Conservation (phyloP, 2,797 vertebrate species). For the Galago senegalensis region DNA sequence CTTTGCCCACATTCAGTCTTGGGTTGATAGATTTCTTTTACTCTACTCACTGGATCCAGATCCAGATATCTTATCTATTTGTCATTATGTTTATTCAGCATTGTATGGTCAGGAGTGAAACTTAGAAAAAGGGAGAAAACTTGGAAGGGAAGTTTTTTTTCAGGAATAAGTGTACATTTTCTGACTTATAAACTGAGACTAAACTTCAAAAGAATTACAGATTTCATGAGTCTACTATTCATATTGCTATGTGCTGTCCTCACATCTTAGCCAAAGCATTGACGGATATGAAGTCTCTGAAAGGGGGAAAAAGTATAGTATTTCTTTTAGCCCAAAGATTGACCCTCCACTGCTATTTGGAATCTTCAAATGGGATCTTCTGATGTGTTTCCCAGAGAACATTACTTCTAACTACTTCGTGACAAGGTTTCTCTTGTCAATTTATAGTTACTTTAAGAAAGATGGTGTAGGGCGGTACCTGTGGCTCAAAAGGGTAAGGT, state of each 20-base stretch:
- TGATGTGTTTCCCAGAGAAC: neutral
- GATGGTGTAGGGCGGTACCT: neutral
- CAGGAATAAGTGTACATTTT: neutral
- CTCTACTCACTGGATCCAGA: neutral
- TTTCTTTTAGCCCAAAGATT: neutral
- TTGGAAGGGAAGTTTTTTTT: neutral
- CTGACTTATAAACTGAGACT: neutral
- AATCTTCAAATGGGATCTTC: neutral
- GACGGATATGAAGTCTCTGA: neutral
- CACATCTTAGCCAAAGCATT: neutral
- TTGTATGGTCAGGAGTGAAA: neutral
- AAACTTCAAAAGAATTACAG: neutral
- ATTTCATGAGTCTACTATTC: neutral
- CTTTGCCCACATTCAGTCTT: neutral
- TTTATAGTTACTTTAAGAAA: conserved; percentile 19
- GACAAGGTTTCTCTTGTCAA: neutral
- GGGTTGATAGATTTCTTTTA: neutral
- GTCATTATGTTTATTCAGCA: neutral
- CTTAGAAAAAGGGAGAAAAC: neutral
- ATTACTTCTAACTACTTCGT: neutral
- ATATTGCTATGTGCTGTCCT: neutral
- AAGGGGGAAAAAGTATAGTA: neutral
- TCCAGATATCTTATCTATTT: neutral
- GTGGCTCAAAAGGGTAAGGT: too few relatives aligned
- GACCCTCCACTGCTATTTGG: neutral